Base-by-base conservation (phyloP, 2,797 vertebrate genomes). In the Myiotriccus ornatus region DNA sequence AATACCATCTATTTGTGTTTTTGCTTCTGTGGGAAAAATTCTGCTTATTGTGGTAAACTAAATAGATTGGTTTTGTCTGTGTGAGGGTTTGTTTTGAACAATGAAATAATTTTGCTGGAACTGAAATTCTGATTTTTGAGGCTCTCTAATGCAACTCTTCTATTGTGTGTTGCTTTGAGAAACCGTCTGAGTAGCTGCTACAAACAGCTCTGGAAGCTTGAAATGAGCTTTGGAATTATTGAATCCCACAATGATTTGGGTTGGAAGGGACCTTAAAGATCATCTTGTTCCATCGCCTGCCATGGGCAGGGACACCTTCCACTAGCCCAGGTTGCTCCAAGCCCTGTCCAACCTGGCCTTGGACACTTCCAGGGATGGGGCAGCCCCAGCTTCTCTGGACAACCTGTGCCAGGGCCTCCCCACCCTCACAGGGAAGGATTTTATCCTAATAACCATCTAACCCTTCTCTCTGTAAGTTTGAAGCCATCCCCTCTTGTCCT, bases 1-100 rank as follows among this genome's bases (percentile, higher is more conserved):
- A 96, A 89, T 64, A 84, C 62, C 50, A 69, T 84, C 86, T 89
- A 93, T 90, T 93, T 86, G 84, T 89, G 84, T 27, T 93, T 91
- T 94, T 3, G 8, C 52, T 94, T 93, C 74, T 67, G 47, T 93
- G 86, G 74, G 82, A 41, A 69, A 94, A 91, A 88, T 43, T 84
- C 87, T 88, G 57, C 90, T 93, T 88, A 80, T 67, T 92, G 63
- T 87, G 84, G 92, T 89, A 91, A 95, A 86, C 80, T 70, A 87
- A 94, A 91, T 34, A 95, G 83, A 70, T 86, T 79, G 77, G 1
- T 73, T 95, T 93, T 79, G 47, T 86, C 80, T 88, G 63, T 21
- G 49, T 49, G 55, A 22, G 32, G 30, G 49, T 95, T 95, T 87
- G 84, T 89, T 94, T 82, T 64, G 76, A 90, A 86, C 73, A 94